Evolutionary conservation across 2,113 vertebrate species (phyloP), one percentile per base, ranked within the genome.

Genomic region (Tragelaphus imberbis): DNA sequence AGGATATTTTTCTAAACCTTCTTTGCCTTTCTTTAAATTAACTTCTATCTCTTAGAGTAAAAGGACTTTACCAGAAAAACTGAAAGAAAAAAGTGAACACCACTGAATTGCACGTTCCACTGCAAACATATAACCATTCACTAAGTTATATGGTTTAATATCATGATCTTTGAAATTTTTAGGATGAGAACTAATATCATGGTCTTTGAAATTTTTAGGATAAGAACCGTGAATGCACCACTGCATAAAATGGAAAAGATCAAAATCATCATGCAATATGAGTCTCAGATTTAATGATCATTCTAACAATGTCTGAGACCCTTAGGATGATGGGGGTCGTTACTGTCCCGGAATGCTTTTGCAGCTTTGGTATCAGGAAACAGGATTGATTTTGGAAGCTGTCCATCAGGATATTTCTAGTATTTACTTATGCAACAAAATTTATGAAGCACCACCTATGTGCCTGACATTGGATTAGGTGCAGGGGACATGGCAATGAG

Each of bases 21-120:
- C 58, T 88, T 91, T 85, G 33, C 33, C 51, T 86, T 94, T 92
- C 88, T 93, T 95, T 55, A 96, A 94, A 82, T 79, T 79, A 92
- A 90, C 80, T 85, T 51, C 19, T 84, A 27, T 88, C 40, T 95
- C 86, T 80, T 93, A 88, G 36, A 44, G 25, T 58, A 92, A 44
- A 36, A 84, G 11, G 59, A 56, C 30, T 90, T 81, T 6, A 59
- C 53, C 55, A 93, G 56, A 89, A 88, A 96, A 88, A 81, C 28
- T 88, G 56, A 90, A 87, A 77, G 21, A 2, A 2, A 30, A 61
- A 61, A 36, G 51, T 4, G 25, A 71, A 28, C 6, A 91, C 9
- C 44, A 63, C 12, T 55, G 40, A 36, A 71, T 75, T 51, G 55
- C 14, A 91, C 51, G 11, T 27, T 88, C 59, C 40, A 23, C 0